These are phyloP conservation scores for Cetonia aurata DNA, from an alignment of 2,888 invertebrate species.

Conservation along the genomic window DNA sequence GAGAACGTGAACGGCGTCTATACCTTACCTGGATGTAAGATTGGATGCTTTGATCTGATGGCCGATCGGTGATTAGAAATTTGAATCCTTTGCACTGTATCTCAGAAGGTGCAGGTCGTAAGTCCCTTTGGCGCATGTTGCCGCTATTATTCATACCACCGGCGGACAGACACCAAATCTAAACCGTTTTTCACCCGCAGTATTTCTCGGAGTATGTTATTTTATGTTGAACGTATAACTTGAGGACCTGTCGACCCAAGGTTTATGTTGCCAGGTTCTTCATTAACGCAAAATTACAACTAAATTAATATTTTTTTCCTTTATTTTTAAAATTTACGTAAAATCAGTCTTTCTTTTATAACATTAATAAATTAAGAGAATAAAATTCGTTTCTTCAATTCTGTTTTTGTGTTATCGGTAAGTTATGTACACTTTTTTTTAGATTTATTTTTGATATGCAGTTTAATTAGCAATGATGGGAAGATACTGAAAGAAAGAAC, in stretches of 20 bases:
- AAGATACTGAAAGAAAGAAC: conserved; percentile 43
- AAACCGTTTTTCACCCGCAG: conserved; percentile 49
- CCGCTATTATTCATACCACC: conserved; percentile 59
- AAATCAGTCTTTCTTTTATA: conserved; percentile 44
- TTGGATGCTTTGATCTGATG: conserved; percentile 94
- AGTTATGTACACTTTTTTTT: conserved; percentile 45
- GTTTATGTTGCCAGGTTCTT: background rate
- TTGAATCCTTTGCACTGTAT: conserved; percentile 97
- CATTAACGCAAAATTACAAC: conserved; percentile 21
- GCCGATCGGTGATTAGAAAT: conserved; percentile 98
- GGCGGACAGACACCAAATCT: conserved; percentile 45
- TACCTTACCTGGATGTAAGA: conserved; percentile 50
- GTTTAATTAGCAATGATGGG: conserved; percentile 43
- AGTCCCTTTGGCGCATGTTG: conserved; percentile 91
- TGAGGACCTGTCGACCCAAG: background rate
- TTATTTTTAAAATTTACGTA: conserved; percentile 18
- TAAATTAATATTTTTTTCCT: conserved; percentile 21
- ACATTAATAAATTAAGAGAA: conserved; percentile 37
- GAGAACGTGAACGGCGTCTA: no score
- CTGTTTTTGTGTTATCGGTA: conserved; percentile 10
- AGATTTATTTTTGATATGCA: conserved; percentile 44
- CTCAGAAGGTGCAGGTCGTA: conserved; percentile 95
- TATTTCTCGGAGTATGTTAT: conserved; percentile 46
- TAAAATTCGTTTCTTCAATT: conserved; percentile 39
- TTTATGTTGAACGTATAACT: conserved; percentile 12